Conservation (phyloP, 30 jellyfish, hydroid and myxozoan species). For the Pelagia noctiluca region DNA sequence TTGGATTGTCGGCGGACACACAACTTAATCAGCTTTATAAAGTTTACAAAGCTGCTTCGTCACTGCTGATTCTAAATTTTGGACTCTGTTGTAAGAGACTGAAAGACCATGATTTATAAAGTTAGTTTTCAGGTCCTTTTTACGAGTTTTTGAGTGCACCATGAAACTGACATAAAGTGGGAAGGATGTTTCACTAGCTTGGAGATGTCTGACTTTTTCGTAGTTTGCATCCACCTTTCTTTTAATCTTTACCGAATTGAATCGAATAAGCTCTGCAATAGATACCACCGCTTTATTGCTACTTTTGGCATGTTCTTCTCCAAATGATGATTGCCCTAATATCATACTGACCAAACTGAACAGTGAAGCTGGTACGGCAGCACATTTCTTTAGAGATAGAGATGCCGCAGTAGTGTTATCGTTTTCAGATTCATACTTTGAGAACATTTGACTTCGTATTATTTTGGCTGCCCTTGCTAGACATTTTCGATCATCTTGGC, state of each 20-base stretch:
- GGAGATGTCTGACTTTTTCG: background rate
- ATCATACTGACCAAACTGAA: background rate
- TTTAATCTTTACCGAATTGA: background rate
- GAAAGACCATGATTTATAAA: background rate
- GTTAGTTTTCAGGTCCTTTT: background rate
- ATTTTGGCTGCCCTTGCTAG: background rate
- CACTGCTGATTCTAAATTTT: background rate
- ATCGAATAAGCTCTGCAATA: background rate
- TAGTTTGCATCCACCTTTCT: background rate
- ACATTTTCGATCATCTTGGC: background rate
- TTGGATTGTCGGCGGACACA: slow-evolving; percentile 28
- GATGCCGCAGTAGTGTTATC: background rate
- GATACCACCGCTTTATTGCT: background rate
- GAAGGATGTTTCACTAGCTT: background rate
- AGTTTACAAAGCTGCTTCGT: background rate
- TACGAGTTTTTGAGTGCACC: background rate
- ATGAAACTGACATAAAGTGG: background rate
- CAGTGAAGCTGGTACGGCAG: background rate
- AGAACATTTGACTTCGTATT: background rate
- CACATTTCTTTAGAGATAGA: background rate
- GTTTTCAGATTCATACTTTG: background rate
- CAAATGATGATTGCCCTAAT: background rate
- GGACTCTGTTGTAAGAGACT: background rate
- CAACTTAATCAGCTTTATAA: slow-evolving; percentile 14
- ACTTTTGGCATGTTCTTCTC: background rate